Evolutionary conservation across 1,140 invertebrate genomes (phyloP).

Genomic region (Heliconius melpomene): DNA sequence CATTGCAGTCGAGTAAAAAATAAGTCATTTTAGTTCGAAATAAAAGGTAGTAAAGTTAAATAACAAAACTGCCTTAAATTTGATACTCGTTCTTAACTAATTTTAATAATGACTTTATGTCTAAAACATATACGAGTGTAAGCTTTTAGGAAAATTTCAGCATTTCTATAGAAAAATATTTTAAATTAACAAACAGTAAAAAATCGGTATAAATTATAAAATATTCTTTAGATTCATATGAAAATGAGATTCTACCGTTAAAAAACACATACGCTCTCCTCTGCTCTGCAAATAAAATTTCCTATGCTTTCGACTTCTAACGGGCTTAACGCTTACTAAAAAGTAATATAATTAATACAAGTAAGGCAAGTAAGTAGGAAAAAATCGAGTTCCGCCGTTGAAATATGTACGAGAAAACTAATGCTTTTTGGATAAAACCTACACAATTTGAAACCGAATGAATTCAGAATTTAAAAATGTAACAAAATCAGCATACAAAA

Average conservation of each 20-base stretch:
- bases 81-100: background rate
- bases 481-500: slow-evolving; percentile 18
- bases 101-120: background rate
- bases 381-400: slow-evolving; percentile 1
- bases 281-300: slow-evolving; percentile 27
- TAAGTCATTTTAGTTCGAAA: too few species aligned
- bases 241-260: slow-evolving; percentile 31
- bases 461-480: background rate
- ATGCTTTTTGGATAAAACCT: slow-evolving; percentile 6
- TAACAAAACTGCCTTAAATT: background rate
- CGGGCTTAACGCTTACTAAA: slow-evolving; percentile 20
- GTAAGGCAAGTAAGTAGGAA: slow-evolving; percentile 4
- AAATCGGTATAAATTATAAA: slow-evolving; percentile 1
- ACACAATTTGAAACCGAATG: background rate
- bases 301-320: slow-evolving; percentile 31
- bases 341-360: slow-evolving; percentile 9
- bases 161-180: slow-evolving; percentile 18
- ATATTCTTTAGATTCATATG: slow-evolving; percentile 29
- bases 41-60: too few species aligned
- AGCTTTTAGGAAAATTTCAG: background rate
- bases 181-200: slow-evolving; percentile 26
- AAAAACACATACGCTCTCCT: slow-evolving; percentile 2
- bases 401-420: background rate
- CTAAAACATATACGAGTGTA: background rate
- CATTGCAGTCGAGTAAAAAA: too few species aligned